phyloP scores from a whole-genome alignment of 2,888 invertebrate species.

The Troides oblongomaculatus region DNA sequence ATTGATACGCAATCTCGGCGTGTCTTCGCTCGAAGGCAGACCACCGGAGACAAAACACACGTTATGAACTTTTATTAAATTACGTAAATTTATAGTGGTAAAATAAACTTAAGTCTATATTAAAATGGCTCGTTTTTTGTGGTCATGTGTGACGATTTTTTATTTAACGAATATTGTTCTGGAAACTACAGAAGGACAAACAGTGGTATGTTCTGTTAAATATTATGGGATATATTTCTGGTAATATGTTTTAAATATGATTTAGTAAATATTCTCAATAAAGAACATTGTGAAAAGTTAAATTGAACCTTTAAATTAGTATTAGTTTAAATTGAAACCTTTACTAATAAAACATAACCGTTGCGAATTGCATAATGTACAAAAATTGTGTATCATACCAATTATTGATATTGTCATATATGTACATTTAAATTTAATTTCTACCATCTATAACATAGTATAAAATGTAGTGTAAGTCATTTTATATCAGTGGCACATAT shows the following conservation, averaged over 20 bases:
- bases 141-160: constrained; percentile 50
- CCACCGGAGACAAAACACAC: constrained; percentile 33
- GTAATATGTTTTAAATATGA: background rate
- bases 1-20: constrained; percentile 23
- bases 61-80: constrained; percentile 30
- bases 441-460: no score
- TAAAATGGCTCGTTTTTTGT: constrained; percentile 43
- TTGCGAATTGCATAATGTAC: no score
- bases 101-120: constrained; percentile 24
- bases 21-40: constrained; percentile 24
- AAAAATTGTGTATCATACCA: no score
- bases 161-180: constrained; percentile 54
- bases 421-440: no score
- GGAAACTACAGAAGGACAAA: constrained; percentile 54
- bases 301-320: no score
- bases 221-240: background rate
- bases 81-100: constrained; percentile 8
- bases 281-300: no score
- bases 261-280: no score
- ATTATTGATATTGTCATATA: no score
- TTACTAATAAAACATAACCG: no score
- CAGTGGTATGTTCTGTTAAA: constrained; percentile 49
- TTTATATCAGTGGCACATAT: background rate
- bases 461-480: background rate
- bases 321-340: no score